Base-by-base conservation (phyloP, 1,140 invertebrate genomes). In the Macrotrachela quadricornifera region DNA sequence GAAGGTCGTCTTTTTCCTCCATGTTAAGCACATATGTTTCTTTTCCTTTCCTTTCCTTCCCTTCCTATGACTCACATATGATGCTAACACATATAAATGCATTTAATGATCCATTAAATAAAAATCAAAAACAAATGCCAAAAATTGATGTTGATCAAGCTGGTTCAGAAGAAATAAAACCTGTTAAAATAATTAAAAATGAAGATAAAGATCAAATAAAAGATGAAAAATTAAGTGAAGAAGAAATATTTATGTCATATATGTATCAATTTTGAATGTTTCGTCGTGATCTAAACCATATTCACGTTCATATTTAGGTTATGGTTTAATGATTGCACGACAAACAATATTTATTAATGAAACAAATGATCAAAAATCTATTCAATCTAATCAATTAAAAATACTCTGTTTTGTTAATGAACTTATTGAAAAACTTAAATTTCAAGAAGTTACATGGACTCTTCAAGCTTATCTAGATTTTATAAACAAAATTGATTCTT, bases 241-340 rank as follows among this genome's bases (percentile, higher is more conserved):
- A 30, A 30, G 21, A 30, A 30, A 30, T 30, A 8, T 8, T 30
- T 30, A 30, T 30, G 21, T 2, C 21, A 30, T 30, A 30, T 30
- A 50, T 42, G 41, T 4, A 14, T 14, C 21, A 50, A 37, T 50
- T 41, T 50, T n/a, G 13, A 15, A 14, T 42, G 13, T 42, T 42
- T 42, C 13, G 41, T 13, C 12, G 15, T 13, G 15, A 42, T 42
- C 10, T 15, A 13, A 42, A 42, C 54, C 40, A 46, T 57, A 55
- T 47, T 63, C 54, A 58, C 67, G 37, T 57, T 90, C 85, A 67
- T 92, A 88, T 67, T 71, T 92, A 56, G 83, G 83, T 6, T 74
- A 88, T 58, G 87, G 88, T 6, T 67, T 94, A 11, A 81, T 87
- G 76, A 82, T 86, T 10, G 83, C 84, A 0, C 72, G 87, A 42